Conservation (phyloP, 2,113 vertebrate species). For the Muntiacus muntjak region DNA sequence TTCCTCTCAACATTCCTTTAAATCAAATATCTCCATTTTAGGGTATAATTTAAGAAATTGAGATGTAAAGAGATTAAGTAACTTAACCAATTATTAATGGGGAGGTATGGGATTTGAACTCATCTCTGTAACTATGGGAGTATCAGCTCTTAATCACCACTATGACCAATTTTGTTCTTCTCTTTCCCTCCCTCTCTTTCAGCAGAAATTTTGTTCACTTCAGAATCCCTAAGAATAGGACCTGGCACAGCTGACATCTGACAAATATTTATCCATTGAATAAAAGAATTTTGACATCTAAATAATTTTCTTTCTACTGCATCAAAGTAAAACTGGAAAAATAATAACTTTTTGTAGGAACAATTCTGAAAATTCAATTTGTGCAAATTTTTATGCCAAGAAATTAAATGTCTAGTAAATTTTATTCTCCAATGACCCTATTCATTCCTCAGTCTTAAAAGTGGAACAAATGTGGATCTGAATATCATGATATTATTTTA, state of each 20-base stretch:
- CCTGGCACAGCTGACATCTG: not conserved
- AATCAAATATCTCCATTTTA: not conserved
- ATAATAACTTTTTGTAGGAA: not conserved
- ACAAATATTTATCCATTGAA: not conserved
- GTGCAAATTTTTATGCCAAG: not conserved
- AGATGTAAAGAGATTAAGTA: not conserved
- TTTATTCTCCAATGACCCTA: not conserved
- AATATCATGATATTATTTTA: not conserved
- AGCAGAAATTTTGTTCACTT: not conserved
- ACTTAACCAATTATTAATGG: not conserved
- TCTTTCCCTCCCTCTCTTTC: not conserved
- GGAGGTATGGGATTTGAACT: not conserved
- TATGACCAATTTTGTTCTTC: not conserved
- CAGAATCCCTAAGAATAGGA: not conserved
- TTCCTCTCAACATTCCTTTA: not conserved
- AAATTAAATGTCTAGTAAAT: not conserved
- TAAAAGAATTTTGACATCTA: not conserved
- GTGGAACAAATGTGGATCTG: not conserved
- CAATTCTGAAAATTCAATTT: not conserved
- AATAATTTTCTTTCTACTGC: not conserved
- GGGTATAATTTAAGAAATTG: not conserved
- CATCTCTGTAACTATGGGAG: not conserved
- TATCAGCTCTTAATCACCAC: too few species aligned
- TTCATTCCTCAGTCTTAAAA: not conserved
- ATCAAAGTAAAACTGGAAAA: not conserved